Percentiles rank a stretch among this genome's conserved stretches.
These are phyloP conservation scores for Alethe diademata DNA, from an alignment of 2,113 vertebrate genomes.

Conservation along the genomic window DNA sequence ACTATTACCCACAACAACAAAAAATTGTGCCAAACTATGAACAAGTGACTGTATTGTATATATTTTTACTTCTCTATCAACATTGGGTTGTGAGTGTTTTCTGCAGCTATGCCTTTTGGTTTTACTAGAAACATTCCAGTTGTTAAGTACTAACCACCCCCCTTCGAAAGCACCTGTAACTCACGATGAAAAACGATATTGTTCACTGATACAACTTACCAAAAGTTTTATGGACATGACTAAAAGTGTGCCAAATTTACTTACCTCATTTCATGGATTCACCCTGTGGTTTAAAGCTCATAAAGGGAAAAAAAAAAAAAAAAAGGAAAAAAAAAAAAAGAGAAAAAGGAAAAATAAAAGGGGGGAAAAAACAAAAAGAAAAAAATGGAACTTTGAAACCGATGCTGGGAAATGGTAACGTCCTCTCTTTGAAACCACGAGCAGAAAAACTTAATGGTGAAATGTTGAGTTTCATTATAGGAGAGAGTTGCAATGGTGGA, in stretches of 20 bases:
- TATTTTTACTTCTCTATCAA: constrained; percentile 84
- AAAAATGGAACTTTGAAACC: constrained; percentile 49
- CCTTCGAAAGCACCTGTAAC: constrained; percentile 91
- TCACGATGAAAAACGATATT: constrained; percentile 82
- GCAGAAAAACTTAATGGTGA: constrained; percentile 57
- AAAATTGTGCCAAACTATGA: constrained; percentile 95
- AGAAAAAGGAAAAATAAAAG: rapidly evolving
- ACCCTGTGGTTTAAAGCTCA: constrained; percentile 84
- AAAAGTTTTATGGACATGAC: constrained; percentile 89
- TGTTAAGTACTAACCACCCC: constrained; percentile 83
- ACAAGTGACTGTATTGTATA: constrained; percentile 95
- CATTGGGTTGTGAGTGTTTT: constrained; percentile 89
- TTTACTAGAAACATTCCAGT: constrained; percentile 88
- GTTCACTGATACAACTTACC: constrained; percentile 84
- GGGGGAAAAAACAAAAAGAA: no score
- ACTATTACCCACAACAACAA: constrained; percentile 87
- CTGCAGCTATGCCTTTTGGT: constrained; percentile 83
- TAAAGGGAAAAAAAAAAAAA: constrained; percentile 21
- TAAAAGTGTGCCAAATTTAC: constrained; percentile 92
- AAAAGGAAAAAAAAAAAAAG: rapidly evolving
- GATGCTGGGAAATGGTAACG: constrained; percentile 33
- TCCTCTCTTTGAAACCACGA: constrained; percentile 67
- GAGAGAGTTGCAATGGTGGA: constrained; percentile 62
- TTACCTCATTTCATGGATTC: constrained; percentile 92
- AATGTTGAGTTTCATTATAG: constrained; percentile 65